Base-by-base conservation (phyloP, 1,140 invertebrate genomes). In the Hyphantria cunea region DNA sequence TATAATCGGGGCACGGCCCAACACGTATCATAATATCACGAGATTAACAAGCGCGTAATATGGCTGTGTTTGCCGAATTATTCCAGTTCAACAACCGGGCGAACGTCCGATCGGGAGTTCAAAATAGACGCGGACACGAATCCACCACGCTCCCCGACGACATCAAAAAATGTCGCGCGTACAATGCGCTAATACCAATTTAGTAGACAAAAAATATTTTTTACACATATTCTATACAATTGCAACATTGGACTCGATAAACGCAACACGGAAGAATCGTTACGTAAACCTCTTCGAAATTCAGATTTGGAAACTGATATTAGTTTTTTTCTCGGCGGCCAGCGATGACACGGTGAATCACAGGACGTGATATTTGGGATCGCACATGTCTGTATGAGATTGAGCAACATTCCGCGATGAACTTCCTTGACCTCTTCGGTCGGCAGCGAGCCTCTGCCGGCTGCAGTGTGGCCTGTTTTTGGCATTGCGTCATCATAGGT, bases 81-180 rank as follows among this genome's bases (percentile, higher is more conserved):
- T 88, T 86, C 76, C 84, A 90, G 87, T 88, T 90, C 87, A 90
- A 88, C 83, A 89, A 90, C 85, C 87, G 79, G 79, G 78, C 79
- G 82, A 80, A 72, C 78, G 84, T 68, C 76, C 83, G 81, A 82
- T 82, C 79, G 79, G 84, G 81, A 85, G 85, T 90, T 87, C 85
- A 84, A 86, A 87, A 88, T 90, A 90, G 85, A 88, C 83, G 78
- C 83, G 81, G 72, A 76, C 82, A 73, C 78, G 80, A 67, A 68
- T 73, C 77, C 72, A 72, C 74, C 72, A 52, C 72, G 75, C 74
- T 78, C 68, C 69, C 76, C 79, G 78, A 72, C 74, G 82, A 83
- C 82, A 86, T 82, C 73, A 76, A 82, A 80, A 80, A 78, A 67
- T 54, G 48, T 60, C 41, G 49, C 50, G 11, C 41, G n/a, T 13